Evolutionary conservation across 2,888 invertebrate genomes (phyloP), one percentile per base, ranked within the genome.

Genomic region (Perithous albicinctus): DNA sequence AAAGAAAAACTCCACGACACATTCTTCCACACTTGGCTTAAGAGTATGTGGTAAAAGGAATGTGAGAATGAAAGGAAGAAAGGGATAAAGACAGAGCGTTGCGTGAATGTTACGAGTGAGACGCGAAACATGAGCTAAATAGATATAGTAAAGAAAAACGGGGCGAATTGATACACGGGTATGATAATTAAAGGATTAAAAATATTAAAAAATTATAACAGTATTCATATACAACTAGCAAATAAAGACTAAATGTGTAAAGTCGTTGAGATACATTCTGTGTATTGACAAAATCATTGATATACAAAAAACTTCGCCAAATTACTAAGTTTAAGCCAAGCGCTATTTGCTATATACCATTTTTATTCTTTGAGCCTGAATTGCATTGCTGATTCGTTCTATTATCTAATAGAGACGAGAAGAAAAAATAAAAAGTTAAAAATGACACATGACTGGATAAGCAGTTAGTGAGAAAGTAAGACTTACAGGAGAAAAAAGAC

Each of bases 1-100:
- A 15, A 26, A 12, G 29, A n/a, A 26, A 56, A 56, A 29, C 29
- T 29, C 7, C 29, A 15, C 54, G 4, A 56, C 35, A 35, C 59
- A 35, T 59, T 59, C 12, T 59, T 59, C 35, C 35, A 18, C 35
- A 61, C 35, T 35, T 18, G 59, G 35, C 35, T n/a, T n/a, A 18
- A 10, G 59, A 56, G 56, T 15, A 6, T 29, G 7, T 6, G 23
- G n/a, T 26, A 1, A 2, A 8, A 56, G n/a, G 12, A 2, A 15
- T 26, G 56, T 32, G 15, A 23, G 23, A 26, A 12, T 1, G 4
- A 15, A n/a, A 15, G 12, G 56, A 29, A 56, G 56, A 29, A 5
- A 32, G 56, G 1, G 29, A 10, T 10, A 23, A 23, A 51, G 23
- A 8, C 18, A 15, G 1, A 46, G 46, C 4, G 23, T 29, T n/a